phyloP scores from a whole-genome alignment of 2,113 vertebrate species.

The Caranx melampygus region DNA sequence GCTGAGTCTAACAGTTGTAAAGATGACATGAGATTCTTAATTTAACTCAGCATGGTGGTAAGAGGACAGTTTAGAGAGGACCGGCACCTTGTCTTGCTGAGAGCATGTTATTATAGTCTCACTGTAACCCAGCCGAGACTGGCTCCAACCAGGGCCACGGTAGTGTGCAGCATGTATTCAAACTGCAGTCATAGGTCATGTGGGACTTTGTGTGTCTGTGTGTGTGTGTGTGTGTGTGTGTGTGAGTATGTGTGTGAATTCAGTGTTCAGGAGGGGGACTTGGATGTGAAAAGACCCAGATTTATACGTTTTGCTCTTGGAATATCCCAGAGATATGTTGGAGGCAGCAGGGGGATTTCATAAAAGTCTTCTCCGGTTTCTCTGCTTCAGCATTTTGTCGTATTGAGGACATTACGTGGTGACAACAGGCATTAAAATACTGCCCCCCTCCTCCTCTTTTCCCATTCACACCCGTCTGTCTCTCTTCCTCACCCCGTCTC shows the following conservation, averaged over 20 bases:
- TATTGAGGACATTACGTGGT: slow-evolving; percentile 80
- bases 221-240: slow-evolving; percentile 54
- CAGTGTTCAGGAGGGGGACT: slow-evolving; percentile 65
- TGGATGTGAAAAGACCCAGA: slow-evolving; percentile 79
- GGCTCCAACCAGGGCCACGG: slow-evolving; percentile 39
- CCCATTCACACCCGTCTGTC: slow-evolving; percentile 62
- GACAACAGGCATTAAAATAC: slow-evolving; percentile 82
- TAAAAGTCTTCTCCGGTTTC: slow-evolving; percentile 82
- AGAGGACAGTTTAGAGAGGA: slow-evolving; percentile 32
- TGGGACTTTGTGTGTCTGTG: slow-evolving; percentile 54
- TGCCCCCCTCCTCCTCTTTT: slow-evolving; percentile 56
- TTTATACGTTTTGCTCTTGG: slow-evolving; percentile 83
- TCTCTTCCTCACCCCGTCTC: slow-evolving; percentile 55
- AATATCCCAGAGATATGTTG: slow-evolving; percentile 79
- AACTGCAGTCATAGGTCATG: slow-evolving; percentile 64
- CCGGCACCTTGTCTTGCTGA: slow-evolving; percentile 52
- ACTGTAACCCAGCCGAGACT: slow-evolving; percentile 36
- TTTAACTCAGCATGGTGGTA: slow-evolving; percentile 41
- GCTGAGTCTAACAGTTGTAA: slow-evolving; percentile 15
- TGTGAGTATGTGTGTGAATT: slow-evolving; percentile 52
- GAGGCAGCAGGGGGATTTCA: slow-evolving; percentile 75
- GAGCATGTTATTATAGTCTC: slow-evolving; percentile 61
- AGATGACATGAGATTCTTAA: slow-evolving; percentile 41
- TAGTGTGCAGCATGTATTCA: slow-evolving; percentile 60
- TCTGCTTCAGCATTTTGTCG: slow-evolving; percentile 83